A percentile compares a stretch with the other conserved stretches of the same genome.
Conservation (phyloP, 2,888 invertebrate genomes). For the Alsophila aescularia region DNA sequence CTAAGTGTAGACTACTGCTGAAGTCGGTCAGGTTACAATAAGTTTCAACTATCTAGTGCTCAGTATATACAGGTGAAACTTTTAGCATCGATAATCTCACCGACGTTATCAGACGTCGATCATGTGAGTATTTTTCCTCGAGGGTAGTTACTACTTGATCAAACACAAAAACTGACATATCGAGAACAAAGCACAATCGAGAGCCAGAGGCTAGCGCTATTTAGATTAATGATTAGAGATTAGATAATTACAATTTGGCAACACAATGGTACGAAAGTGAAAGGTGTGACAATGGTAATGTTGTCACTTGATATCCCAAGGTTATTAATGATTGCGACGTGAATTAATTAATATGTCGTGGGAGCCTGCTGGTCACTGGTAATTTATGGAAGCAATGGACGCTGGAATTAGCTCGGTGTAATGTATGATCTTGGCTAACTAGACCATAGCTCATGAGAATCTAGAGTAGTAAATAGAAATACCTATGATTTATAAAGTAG, state of each 20-base stretch:
- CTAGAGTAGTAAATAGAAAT: not conserved
- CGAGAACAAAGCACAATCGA: constrained; percentile 13
- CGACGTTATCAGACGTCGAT: constrained; percentile 16
- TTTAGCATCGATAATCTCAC: not conserved
- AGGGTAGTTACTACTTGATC: constrained; percentile 8
- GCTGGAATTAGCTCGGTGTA: constrained; percentile 7
- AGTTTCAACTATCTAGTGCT: not conserved
- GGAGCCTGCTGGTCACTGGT: constrained; percentile 8
- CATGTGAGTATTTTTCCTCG: constrained; percentile 3
- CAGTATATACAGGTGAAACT: constrained; percentile 8
- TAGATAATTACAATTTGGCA: constrained; percentile 31
- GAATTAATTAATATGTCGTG: constrained; percentile 17
- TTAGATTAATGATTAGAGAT: constrained; percentile 29
- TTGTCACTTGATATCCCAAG: constrained; percentile 24
- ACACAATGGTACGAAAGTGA: constrained; percentile 30
- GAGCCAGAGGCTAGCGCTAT: not conserved
- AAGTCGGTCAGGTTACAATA: not conserved
- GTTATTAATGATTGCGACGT: constrained; percentile 20
- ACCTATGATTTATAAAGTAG: too few species aligned
- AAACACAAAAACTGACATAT: constrained; percentile 18
- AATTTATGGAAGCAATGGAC: constrained; percentile 11
- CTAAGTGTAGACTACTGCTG: too few species aligned
- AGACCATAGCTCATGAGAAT: not conserved
- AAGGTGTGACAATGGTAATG: constrained; percentile 27
- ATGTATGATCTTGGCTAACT: constrained; percentile 15